Percentiles rank a stretch among this genome's conserved stretches.
Evolutionary conservation across 1,140 invertebrate genomes (phyloP).

Genomic region (Drosophila orena): DNA sequence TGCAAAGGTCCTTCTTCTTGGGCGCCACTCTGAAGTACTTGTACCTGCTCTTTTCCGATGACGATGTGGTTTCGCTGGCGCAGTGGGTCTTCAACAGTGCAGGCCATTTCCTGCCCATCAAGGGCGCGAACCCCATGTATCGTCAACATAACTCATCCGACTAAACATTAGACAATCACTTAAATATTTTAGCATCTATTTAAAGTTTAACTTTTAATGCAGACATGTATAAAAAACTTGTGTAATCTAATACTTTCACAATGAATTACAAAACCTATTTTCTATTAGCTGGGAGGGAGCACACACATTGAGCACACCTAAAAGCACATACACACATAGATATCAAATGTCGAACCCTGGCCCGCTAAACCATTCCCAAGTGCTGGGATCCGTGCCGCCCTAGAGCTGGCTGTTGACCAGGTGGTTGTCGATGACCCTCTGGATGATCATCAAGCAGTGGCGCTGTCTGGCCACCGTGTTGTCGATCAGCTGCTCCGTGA

Average conservation of each 20-base stretch:
- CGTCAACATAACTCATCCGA: not conserved
- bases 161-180: too few relatives aligned
- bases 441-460: conserved; percentile 77
- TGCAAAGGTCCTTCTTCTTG: conserved; percentile 98
- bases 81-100: conserved; percentile 99
- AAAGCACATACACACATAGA: conserved; percentile 29
- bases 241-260: conserved; percentile 3
- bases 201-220: conserved; percentile 25
- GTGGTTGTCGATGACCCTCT: conserved; percentile 76
- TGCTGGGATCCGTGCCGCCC: not conserved
- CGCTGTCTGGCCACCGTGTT: conserved; percentile 76
- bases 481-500: conserved; percentile 79
- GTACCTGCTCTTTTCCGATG: conserved; percentile 96
- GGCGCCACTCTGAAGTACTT: conserved; percentile 96
- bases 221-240: conserved; percentile 47
- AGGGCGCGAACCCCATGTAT: conserved; percentile 87
- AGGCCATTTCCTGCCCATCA: conserved; percentile 96
- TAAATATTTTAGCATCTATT: too few relatives aligned
- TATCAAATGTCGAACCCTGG: conserved; percentile 17
- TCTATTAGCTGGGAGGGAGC: conserved; percentile 29
- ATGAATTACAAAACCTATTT: conserved; percentile 30
- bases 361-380: conserved; percentile 10
- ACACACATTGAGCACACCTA: conserved; percentile 43
- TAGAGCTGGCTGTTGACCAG: conserved; percentile 71
- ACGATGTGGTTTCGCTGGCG: conserved; percentile 94